These are phyloP conservation scores for Dallia pectoralis DNA, from an alignment of 2,797 vertebrate species.

Conservation along the genomic window DNA sequence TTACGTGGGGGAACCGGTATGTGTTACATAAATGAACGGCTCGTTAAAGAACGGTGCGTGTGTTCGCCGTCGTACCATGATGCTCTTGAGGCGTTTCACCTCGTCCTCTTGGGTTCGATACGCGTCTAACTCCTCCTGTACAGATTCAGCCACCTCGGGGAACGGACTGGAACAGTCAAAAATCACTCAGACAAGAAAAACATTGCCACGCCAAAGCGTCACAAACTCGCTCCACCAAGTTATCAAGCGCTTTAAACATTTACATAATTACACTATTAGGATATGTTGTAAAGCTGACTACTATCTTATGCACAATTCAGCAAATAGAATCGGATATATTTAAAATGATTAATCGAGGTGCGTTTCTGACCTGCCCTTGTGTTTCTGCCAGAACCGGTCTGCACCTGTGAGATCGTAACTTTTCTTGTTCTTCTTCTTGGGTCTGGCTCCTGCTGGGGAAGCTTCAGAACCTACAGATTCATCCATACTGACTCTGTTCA, in stretches of 20 bases:
- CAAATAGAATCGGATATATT: background rate
- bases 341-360: background rate
- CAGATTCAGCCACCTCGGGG: constrained; percentile 95
- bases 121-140: constrained; percentile 92
- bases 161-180: constrained; percentile 82
- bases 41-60: too few relatives aligned
- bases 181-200: background rate
- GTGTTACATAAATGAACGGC: background rate
- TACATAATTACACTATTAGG: background rate
- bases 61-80: constrained; percentile 81
- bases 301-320: background rate
- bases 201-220: background rate
- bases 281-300: background rate
- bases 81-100: constrained; percentile 95
- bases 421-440: constrained; percentile 95
- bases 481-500: constrained; percentile 92
- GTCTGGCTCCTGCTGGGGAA: constrained; percentile 89
- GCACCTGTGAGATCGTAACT: constrained; percentile 90
- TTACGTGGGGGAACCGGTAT: constrained; percentile 1
- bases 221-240: background rate
- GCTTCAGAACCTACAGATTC: constrained; percentile 81
- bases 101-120: constrained; percentile 98
- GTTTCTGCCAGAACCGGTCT: constrained; percentile 97
- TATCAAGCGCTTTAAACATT: background rate
- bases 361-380: constrained; percentile 89